These are phyloP conservation scores for Hylyphantes graminicola DNA, from an alignment of 1,140 invertebrate genomes.

Conservation along the genomic window DNA sequence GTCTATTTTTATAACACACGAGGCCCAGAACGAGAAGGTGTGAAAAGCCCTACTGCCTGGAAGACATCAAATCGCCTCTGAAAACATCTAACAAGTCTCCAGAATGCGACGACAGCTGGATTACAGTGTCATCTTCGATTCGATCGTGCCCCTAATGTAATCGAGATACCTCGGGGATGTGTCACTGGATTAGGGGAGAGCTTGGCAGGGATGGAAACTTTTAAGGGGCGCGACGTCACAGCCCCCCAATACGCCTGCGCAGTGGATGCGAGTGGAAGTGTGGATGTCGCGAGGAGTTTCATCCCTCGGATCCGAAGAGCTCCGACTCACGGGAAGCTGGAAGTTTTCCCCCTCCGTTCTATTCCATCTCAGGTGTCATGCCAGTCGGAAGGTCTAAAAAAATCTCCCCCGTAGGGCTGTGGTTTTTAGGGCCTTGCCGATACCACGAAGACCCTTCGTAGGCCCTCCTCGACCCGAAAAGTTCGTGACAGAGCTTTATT, in stretches of 20 bases:
- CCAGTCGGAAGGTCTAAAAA: slow-evolving; percentile 39
- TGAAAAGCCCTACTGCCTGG: too few relatives aligned
- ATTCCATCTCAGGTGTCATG: slow-evolving; percentile 59
- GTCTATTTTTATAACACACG: too few relatives aligned
- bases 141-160: neutral
- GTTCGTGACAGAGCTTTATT: slow-evolving; percentile 29
- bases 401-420: slow-evolving; percentile 34
- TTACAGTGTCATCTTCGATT: slow-evolving; percentile 6
- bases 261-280: slow-evolving; percentile 55
- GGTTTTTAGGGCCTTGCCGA: slow-evolving; percentile 46
- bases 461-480: neutral
- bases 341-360: slow-evolving; percentile 42
- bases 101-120: neutral
- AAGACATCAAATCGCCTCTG: too few relatives aligned
- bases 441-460: slow-evolving; percentile 57
- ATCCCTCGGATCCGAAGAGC: slow-evolving; percentile 41
- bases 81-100: neutral
- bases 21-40: too few relatives aligned
- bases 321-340: slow-evolving; percentile 3
- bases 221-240: slow-evolving; percentile 29
- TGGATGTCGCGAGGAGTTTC: slow-evolving; percentile 8
- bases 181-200: neutral
- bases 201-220: slow-evolving; percentile 9
- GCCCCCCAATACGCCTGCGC: slow-evolving; percentile 30
- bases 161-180: neutral